These are phyloP conservation scores for Protonemura montana DNA, from an alignment of 2,888 invertebrate species.

Conservation along the genomic window DNA sequence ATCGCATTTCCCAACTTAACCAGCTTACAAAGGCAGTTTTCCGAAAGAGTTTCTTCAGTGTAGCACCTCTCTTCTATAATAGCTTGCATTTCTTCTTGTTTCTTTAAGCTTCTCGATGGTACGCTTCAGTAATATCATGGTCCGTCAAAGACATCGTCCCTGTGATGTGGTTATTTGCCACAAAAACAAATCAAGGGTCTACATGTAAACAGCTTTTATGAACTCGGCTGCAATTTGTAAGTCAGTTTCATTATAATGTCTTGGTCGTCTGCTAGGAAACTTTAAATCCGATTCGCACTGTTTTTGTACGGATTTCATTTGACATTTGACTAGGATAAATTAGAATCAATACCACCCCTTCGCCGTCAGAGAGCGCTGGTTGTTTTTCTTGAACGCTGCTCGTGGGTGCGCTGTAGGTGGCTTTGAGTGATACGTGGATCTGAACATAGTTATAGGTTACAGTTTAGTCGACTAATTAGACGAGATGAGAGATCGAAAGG, in stretches of 20 bases:
- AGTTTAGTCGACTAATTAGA: slow-evolving; percentile 53
- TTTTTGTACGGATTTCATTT: slow-evolving; percentile 4
- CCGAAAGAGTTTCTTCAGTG: not conserved
- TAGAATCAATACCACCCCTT: not conserved
- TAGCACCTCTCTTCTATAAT: not conserved
- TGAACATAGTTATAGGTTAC: slow-evolving; percentile 9
- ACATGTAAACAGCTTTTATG: not conserved
- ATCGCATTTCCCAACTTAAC: no score
- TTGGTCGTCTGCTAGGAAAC: not conserved
- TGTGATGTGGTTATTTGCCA: not conserved
- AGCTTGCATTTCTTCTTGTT: not conserved
- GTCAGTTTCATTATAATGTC: not conserved
- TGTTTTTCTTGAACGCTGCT: not conserved
- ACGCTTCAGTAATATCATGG: not conserved
- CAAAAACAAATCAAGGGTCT: not conserved
- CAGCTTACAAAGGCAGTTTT: not conserved
- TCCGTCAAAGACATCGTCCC: not conserved
- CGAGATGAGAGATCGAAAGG: slow-evolving; percentile 52
- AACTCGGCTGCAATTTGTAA: not conserved
- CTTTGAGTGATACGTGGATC: slow-evolving; percentile 35
- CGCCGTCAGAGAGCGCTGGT: not conserved
- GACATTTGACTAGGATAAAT: slow-evolving; percentile 7
- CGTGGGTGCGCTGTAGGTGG: slow-evolving; percentile 17
- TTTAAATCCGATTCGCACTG: not conserved
- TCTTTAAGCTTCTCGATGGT: not conserved